These are phyloP conservation scores for Metaphire vulgaris DNA, from an alignment of 1,140 invertebrate genomes.

Conservation along the genomic window DNA sequence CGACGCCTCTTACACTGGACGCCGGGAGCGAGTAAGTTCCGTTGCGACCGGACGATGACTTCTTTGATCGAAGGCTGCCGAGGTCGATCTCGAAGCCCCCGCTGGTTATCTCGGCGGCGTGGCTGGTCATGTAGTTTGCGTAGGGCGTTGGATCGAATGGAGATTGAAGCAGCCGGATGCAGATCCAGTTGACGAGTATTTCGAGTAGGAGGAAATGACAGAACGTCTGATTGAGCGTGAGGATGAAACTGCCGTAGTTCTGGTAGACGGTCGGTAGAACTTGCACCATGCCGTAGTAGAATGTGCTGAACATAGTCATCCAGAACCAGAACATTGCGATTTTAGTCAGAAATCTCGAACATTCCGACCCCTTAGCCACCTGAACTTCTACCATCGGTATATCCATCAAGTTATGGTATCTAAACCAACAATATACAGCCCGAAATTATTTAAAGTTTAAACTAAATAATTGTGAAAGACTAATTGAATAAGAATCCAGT, in stretches of 20 bases:
- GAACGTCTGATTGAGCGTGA: slow-evolving; percentile 8
- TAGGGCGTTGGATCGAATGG: slow-evolving; percentile 13
- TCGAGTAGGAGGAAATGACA: slow-evolving; percentile 11
- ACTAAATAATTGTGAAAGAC: too few species aligned
- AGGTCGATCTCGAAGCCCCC: slow-evolving; percentile 29
- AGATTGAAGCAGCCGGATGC: slow-evolving; percentile 17
- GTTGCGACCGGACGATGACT: background rate
- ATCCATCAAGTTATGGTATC: background rate
- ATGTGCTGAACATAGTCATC: slow-evolving; percentile 19
- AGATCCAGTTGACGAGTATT: slow-evolving; percentile 27
- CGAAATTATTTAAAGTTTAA: too few species aligned
- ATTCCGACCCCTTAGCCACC: background rate
- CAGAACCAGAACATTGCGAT: slow-evolving; percentile 30
- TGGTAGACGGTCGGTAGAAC: slow-evolving; percentile 27
- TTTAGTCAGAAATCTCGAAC: background rate
- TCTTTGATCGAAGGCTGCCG: slow-evolving; percentile 18
- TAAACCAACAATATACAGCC: too few species aligned
- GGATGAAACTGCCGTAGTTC: background rate
- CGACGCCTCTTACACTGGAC: background rate
- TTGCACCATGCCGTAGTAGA: slow-evolving; percentile 21
- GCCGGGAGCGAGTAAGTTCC: slow-evolving; percentile 15
- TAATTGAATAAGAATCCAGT: too few species aligned
- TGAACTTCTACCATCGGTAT: background rate
- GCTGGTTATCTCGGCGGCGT: slow-evolving; percentile 2
- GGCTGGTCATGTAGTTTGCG: background rate